A percentile compares a stretch with the other conserved stretches of the same genome.
phyloP scores from a whole-genome alignment of 2,113 vertebrate species.

The Willisornis vidua region DNA sequence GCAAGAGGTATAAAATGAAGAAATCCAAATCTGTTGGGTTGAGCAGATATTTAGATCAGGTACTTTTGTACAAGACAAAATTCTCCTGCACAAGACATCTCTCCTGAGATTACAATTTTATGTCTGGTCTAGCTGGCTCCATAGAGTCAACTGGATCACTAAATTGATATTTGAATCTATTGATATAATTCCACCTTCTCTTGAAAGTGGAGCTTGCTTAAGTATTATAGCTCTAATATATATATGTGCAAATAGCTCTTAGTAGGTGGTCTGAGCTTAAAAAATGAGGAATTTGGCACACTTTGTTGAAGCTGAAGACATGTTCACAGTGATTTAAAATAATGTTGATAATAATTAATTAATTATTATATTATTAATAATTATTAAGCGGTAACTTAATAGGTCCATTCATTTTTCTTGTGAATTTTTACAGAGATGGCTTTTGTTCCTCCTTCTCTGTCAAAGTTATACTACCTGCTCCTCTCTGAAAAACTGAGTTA shows the following conservation, averaged over 20 bases:
- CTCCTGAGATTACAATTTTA: background rate
- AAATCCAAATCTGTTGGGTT: background rate
- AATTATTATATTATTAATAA: background rate
- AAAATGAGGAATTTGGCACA: background rate
- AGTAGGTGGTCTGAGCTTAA: background rate
- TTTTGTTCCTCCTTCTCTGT: background rate
- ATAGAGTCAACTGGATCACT: background rate
- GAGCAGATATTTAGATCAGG: background rate
- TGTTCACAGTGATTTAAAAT: background rate
- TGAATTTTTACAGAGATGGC: background rate
- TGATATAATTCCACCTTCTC: background rate
- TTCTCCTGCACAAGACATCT: background rate
- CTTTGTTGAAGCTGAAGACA: background rate
- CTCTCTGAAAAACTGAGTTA: background rate
- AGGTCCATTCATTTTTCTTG: background rate
- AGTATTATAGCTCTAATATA: background rate
- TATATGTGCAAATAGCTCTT: background rate
- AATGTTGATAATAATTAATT: background rate
- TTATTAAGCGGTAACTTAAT: background rate
- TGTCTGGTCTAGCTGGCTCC: background rate
- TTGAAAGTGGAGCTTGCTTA: background rate
- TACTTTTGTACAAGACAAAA: background rate
- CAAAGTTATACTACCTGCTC: background rate
- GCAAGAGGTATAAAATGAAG: background rate
- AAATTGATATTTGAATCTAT: background rate